Conservation (phyloP, 1,140 invertebrate species). For the Contarinia nasturtii region DNA sequence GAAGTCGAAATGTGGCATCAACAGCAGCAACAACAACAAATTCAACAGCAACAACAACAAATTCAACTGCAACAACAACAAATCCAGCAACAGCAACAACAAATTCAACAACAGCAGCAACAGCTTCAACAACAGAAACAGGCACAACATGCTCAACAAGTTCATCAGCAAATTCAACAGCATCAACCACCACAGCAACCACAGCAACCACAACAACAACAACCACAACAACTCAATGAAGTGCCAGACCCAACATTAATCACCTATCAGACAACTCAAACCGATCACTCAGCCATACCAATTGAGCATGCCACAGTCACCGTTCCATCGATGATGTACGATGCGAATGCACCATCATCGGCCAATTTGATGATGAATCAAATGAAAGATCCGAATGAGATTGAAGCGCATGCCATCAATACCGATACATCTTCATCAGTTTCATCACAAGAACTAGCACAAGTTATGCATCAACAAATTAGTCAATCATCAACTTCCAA, state of each 20-base stretch:
- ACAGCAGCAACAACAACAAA: conserved; percentile 8
- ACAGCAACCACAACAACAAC: conserved; percentile 5
- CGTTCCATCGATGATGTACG: no score
- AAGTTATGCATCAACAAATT: neutral
- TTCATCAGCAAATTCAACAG: conserved; percentile 3
- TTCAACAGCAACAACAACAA: conserved; percentile 3
- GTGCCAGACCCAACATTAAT: neutral
- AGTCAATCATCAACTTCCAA: no score
- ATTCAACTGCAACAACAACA: conserved; percentile 2
- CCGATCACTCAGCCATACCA: no score
- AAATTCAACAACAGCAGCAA: conserved; percentile 4
- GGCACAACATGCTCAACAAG: conserved; percentile 4
- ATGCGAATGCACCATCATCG: no score
- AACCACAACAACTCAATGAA: conserved; percentile 1
- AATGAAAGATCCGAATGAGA: no score
- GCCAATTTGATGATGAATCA: no score
- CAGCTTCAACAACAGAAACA: conserved; percentile 9
- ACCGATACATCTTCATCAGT: no score
- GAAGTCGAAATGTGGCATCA: conserved; percentile 8
- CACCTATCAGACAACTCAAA: no score
- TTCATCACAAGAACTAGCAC: no score
- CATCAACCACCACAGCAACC: conserved; percentile 1
- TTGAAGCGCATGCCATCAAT: no score
- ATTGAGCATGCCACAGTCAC: no score
- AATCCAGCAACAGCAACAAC: conserved; percentile 6